phyloP scores from a whole-genome alignment of 2,888 invertebrate genomes.

The Drosophila neoperkinsi region DNA sequence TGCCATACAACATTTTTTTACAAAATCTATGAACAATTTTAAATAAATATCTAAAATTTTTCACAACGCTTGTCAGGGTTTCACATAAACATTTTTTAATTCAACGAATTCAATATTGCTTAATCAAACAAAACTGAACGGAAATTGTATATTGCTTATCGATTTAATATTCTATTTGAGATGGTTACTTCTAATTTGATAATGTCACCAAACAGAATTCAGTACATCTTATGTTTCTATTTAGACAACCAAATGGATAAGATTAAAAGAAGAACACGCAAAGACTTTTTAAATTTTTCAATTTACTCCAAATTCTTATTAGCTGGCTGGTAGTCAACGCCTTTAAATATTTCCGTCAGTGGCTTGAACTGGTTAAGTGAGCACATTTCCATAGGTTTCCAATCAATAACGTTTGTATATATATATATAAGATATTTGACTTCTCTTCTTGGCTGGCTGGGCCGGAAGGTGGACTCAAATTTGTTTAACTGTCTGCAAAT shows the following conservation, averaged over 20 bases:
- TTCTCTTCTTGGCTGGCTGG: slow-evolving; percentile 7
- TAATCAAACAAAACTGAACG: not conserved
- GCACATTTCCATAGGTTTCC: slow-evolving; percentile 29
- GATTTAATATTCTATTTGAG: not conserved
- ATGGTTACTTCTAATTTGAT: not conserved
- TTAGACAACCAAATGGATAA: slow-evolving; percentile 21
- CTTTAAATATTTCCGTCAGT: not conserved
- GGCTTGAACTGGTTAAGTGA: slow-evolving; percentile 11
- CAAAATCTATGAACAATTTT: too few species aligned
- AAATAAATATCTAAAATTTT: not conserved
- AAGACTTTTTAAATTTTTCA: slow-evolving; percentile 20
- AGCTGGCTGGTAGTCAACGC: not conserved
- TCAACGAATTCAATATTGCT: not conserved
- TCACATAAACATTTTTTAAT: not conserved
- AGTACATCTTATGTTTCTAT: slow-evolving; percentile 31
- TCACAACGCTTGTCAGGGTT: not conserved
- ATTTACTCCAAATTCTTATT: not conserved
- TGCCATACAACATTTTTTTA: too few species aligned
- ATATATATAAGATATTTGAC: slow-evolving; percentile 8
- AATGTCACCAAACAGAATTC: slow-evolving; percentile 13
- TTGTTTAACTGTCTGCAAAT: slow-evolving; percentile 37
- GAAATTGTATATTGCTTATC: not conserved
- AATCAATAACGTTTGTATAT: slow-evolving; percentile 27
- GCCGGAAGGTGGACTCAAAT: slow-evolving; percentile 30
- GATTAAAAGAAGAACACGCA: slow-evolving; percentile 19